phyloP scores from a whole-genome alignment of 2,113 vertebrate species.

The Leucopsar rothschildi region DNA sequence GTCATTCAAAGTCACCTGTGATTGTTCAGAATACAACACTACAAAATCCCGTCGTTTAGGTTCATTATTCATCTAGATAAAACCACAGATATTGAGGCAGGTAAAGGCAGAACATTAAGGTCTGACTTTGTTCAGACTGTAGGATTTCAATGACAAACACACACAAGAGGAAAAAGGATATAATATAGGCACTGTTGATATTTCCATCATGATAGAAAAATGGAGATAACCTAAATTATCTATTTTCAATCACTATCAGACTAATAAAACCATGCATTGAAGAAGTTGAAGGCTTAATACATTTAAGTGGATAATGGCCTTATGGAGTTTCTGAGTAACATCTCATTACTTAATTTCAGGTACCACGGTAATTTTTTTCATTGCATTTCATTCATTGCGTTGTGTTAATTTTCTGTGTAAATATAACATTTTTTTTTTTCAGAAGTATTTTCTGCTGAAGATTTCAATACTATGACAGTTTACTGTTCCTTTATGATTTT shows the following conservation, averaged over 20 bases:
- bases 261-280: background rate
- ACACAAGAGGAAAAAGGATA: accelerated
- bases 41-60: background rate
- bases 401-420: background rate
- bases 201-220: background rate
- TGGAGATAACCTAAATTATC: background rate
- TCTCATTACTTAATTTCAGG: background rate
- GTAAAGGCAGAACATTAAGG: background rate
- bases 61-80: background rate
- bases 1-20: background rate
- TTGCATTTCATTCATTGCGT: background rate
- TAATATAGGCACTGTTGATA: background rate
- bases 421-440: background rate
- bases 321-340: background rate
- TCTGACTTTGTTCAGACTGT: background rate
- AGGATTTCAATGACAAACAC: background rate
- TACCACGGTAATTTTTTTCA: background rate
- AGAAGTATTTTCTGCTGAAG: background rate
- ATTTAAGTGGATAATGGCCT: background rate
- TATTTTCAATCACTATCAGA: background rate
- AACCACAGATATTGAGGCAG: background rate
- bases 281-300: background rate
- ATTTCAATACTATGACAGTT: background rate
- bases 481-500: background rate
- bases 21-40: background rate